These are phyloP conservation scores for Delphinus delphis DNA, from an alignment of 2,113 vertebrate species.

Conservation along the genomic window DNA sequence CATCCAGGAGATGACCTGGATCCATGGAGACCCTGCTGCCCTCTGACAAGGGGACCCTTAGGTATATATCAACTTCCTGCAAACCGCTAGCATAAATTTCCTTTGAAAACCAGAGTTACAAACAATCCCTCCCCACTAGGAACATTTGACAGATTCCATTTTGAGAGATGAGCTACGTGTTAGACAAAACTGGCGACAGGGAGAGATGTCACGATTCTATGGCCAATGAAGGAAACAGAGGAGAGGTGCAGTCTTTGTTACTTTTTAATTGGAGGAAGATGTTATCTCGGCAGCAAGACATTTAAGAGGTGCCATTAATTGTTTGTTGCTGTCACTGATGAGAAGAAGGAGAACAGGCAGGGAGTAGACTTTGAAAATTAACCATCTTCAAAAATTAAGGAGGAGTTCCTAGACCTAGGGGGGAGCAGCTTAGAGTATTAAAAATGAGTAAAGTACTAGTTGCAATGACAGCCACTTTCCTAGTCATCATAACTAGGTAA, in stretches of 20 bases:
- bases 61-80: not conserved
- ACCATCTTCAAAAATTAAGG: slow-evolving; percentile 15
- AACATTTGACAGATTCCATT: not conserved
- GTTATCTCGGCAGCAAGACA: slow-evolving; percentile 47
- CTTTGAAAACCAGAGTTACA: not conserved
- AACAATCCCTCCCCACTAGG: not conserved
- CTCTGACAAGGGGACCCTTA: not conserved
- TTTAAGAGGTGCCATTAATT: slow-evolving; percentile 47
- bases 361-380: not conserved
- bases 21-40: not conserved
- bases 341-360: not conserved
- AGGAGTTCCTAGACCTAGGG: no score
- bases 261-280: slow-evolving; percentile 59
- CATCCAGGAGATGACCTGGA: not conserved
- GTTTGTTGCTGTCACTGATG: slow-evolving; percentile 50
- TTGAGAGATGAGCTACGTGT: not conserved
- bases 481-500: not conserved
- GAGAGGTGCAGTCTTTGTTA: not conserved
- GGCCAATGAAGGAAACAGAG: not conserved
- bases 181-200: slow-evolving; percentile 13
- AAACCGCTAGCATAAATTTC: not conserved
- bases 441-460: not conserved
- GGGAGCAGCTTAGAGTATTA: not conserved
- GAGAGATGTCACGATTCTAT: slow-evolving; percentile 7
- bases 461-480: not conserved